Percentiles rank a stretch among this genome's conserved stretches.
These are phyloP conservation scores for Toxotes lorentzi DNA, from an alignment of 2,797 vertebrate species.

Conservation along the genomic window DNA sequence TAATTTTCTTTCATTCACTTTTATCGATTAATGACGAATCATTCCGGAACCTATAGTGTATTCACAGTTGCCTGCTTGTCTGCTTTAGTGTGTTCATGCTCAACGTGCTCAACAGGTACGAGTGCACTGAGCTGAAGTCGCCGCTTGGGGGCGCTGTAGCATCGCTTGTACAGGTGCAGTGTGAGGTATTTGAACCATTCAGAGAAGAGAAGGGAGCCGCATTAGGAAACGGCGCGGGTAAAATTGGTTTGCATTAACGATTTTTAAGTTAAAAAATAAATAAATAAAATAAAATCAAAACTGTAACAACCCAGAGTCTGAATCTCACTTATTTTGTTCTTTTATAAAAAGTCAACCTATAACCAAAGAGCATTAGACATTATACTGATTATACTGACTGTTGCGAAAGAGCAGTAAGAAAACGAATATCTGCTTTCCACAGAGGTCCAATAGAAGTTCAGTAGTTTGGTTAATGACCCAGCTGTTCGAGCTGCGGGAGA, in stretches of 20 bases:
- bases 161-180: neutral
- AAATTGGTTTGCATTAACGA: neutral
- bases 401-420: neutral
- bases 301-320: neutral
- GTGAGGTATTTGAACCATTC: too few relatives aligned
- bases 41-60: too few relatives aligned
- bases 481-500: conserved; percentile 22
- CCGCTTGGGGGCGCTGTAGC: conserved; percentile 59
- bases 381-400: too few relatives aligned
- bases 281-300: neutral
- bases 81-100: neutral
- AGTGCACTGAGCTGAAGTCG: neutral
- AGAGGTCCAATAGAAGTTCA: neutral
- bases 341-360: neutral
- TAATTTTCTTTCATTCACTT: neutral
- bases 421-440: too few relatives aligned
- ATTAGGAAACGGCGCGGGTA: neutral
- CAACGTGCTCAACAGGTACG: neutral
- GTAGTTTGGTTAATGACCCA: neutral
- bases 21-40: neutral
- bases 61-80: neutral
- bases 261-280: neutral
- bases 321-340: neutral
- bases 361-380: neutral
- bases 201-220: neutral